Conservation (phyloP, 2,797 vertebrate genomes). For the Peromyscus aztecus region DNA sequence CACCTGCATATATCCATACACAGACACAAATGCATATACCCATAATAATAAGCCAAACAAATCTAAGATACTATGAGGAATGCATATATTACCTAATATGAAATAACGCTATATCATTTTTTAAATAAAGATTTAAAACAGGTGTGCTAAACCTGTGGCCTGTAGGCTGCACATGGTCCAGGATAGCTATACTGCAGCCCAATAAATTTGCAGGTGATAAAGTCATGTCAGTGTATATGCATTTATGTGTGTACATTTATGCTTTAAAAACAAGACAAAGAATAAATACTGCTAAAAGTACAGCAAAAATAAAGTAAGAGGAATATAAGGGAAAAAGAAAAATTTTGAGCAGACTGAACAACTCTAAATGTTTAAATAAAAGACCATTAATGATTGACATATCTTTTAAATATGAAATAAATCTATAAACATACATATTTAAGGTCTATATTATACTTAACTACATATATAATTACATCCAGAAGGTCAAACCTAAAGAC, state of each 20-base stretch:
- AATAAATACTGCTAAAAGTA: not conserved
- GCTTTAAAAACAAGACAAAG: not conserved
- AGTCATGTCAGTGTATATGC: not conserved
- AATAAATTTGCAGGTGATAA: not conserved
- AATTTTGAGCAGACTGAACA: not conserved
- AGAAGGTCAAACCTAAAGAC: not conserved
- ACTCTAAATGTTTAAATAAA: not conserved
- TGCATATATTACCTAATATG: not conserved
- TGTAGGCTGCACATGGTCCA: not conserved
- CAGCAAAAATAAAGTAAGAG: not conserved
- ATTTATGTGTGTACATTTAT: not conserved
- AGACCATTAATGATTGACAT: not conserved
- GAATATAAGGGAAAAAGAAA: not conserved
- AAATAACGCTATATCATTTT: slow-evolving; percentile 48
- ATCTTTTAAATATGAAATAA: not conserved
- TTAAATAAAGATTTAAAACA: slow-evolving; percentile 14
- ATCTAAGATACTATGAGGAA: not conserved
- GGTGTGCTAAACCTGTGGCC: not conserved
- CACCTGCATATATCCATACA: too few species aligned
- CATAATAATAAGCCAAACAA: not conserved
- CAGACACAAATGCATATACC: not conserved
- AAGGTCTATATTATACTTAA: not conserved
- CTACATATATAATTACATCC: not conserved
- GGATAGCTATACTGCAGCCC: not conserved
- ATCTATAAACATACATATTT: not conserved